A percentile compares a stretch with the other conserved stretches of the same genome.
These are phyloP conservation scores for Agrypnus murinus DNA, from an alignment of 2,888 invertebrate species.

Conservation along the genomic window DNA sequence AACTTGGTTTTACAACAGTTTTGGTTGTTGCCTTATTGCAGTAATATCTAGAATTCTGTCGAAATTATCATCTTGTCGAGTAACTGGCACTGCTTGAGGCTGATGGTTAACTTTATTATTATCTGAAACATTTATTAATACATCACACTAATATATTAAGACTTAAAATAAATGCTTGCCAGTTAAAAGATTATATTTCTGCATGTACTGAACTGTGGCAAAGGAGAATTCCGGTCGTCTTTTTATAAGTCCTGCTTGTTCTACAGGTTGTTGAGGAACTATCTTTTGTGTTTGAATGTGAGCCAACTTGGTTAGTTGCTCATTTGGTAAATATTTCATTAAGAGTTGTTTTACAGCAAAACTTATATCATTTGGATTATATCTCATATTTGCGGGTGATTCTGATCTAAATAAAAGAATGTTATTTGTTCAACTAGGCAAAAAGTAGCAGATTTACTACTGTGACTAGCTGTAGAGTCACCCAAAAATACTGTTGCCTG, in stretches of 20 bases:
- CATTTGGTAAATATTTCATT: slow-evolving; percentile 74
- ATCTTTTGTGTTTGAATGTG: slow-evolving; percentile 46
- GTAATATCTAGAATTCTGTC: slow-evolving; percentile 81
- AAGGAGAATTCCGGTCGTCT: slow-evolving; percentile 78
- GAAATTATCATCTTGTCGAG: slow-evolving; percentile 62
- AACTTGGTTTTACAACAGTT: slow-evolving; percentile 77
- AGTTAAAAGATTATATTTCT: slow-evolving; percentile 75
- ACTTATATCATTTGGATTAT: slow-evolving; percentile 70
- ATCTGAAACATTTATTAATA: neutral
- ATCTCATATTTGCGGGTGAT: slow-evolving; percentile 50
- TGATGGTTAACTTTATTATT: slow-evolving; percentile 39
- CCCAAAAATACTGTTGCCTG: no score
- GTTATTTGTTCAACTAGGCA: no score
- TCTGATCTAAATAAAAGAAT: slow-evolving; percentile 7
- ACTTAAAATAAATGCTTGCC: slow-evolving; percentile 30
- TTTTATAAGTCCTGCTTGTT: slow-evolving; percentile 56
- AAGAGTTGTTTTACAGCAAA: slow-evolving; percentile 75
- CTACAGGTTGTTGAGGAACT: slow-evolving; percentile 34
- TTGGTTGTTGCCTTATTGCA: slow-evolving; percentile 80
- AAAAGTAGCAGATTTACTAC: no score
- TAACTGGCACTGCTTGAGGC: slow-evolving; percentile 32
- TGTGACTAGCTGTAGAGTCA: no score
- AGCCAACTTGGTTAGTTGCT: slow-evolving; percentile 68
- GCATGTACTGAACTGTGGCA: slow-evolving; percentile 83
- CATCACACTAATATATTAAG: neutral